Conservation (phyloP, 2,797 vertebrate genomes). For the Labroides dimidiatus region DNA sequence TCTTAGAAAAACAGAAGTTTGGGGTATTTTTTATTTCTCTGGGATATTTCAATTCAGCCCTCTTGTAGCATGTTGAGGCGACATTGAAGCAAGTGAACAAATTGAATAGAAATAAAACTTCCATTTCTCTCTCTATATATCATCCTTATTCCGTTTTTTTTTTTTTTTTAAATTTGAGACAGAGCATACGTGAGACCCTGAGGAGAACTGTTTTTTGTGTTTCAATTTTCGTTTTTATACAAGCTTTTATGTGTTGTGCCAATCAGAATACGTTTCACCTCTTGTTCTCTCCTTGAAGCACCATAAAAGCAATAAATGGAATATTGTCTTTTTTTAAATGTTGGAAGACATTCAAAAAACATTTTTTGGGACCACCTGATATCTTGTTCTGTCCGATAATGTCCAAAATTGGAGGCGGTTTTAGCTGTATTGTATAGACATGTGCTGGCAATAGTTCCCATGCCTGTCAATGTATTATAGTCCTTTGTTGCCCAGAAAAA, state of each 20-base stretch:
- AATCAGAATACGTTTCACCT: conserved; percentile 90
- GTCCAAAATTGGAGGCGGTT: conserved; percentile 95
- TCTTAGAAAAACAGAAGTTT: conserved; percentile 95
- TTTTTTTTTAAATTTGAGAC: conserved; percentile 83
- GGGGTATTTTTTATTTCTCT: conserved; percentile 88
- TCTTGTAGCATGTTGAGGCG: conserved; percentile 98
- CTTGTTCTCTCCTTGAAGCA: conserved; percentile 90
- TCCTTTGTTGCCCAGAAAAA: conserved; percentile 99
- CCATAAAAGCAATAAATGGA: conserved; percentile 98
- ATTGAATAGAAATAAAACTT: conserved; percentile 89
- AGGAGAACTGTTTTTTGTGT: conserved; percentile 85
- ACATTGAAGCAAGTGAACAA: conserved; percentile 97
- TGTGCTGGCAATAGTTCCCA: conserved; percentile 97
- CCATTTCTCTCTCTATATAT: conserved; percentile 88
- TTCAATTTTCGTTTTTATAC: conserved; percentile 88
- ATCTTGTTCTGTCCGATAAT: conserved; percentile 92
- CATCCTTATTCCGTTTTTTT: conserved; percentile 89
- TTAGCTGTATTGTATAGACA: conserved; percentile 98
- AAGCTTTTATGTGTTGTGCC: conserved; percentile 90
- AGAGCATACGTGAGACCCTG: conserved; percentile 85
- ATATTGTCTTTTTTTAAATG: conserved; percentile 91
- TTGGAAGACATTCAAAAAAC: conserved; percentile 85
- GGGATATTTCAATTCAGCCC: conserved; percentile 96
- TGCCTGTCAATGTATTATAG: conserved; percentile 99
- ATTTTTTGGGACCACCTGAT: conserved; percentile 92